Conservation (phyloP, 1,140 invertebrate genomes). For the Pogonomyrmex barbatus region DNA sequence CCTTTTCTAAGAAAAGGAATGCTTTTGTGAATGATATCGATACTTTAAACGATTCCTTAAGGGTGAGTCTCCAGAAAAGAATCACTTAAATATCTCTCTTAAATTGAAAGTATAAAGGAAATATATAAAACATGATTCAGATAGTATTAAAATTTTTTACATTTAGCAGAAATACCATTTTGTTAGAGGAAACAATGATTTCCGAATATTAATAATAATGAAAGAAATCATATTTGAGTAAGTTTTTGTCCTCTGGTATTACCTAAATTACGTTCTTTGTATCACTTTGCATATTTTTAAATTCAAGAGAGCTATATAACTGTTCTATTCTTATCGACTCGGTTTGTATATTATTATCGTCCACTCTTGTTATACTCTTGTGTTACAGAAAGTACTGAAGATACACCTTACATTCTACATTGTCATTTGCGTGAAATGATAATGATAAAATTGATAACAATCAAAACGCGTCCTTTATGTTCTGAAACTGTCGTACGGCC, state of each 20-base stretch:
- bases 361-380: constrained; percentile 8
- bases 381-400: constrained; percentile 40
- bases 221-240: background rate
- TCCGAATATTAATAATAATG: background rate
- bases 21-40: background rate
- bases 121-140: background rate
- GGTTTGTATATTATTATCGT: background rate
- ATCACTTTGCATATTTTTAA: background rate
- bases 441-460: constrained; percentile 29
- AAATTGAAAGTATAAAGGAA: background rate
- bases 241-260: background rate
- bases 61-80: background rate
- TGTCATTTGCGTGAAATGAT: constrained; percentile 27
- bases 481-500: constrained; percentile 97
- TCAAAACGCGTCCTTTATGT: constrained; percentile 98
- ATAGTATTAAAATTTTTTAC: background rate
- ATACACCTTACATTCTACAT: constrained; percentile 8
- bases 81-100: background rate
- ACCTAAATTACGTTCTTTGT: background rate
- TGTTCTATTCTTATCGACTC: constrained; percentile 23
- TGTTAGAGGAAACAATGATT: background rate
- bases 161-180: background rate
- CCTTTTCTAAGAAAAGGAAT: constrained; percentile 42
- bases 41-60: background rate
- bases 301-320: constrained; percentile 7